Evolutionary conservation across 2,888 invertebrate species (phyloP).

Genomic region (Micoletzkya japonica): DNA sequence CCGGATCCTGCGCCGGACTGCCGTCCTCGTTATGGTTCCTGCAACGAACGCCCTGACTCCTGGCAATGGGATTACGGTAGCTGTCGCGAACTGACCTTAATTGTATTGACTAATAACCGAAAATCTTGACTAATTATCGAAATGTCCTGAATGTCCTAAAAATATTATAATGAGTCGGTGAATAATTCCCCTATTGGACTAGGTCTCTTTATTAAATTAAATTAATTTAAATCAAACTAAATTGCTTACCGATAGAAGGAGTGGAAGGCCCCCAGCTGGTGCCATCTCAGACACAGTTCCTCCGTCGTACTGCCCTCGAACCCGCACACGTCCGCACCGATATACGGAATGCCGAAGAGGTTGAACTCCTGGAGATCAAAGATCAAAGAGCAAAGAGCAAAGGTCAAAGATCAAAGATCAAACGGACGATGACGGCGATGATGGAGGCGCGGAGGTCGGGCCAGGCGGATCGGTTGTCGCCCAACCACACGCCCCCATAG

Average conservation of each 20-base stretch:
- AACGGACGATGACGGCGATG: too few relatives aligned
- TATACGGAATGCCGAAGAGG: conserved; percentile 63
- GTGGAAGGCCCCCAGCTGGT: conserved; percentile 59
- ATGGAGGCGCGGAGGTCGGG: conserved; percentile 71
- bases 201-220: not conserved
- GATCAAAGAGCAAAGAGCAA: too few relatives aligned
- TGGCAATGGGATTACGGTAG: too few relatives aligned
- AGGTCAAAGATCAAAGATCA: too few relatives aligned
- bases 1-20: conserved; percentile 43
- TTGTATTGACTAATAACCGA: too few relatives aligned
- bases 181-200: not conserved
- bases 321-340: conserved; percentile 67
- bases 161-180: not conserved
- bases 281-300: conserved; percentile 74
- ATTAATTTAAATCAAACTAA: not conserved
- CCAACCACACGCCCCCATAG: conserved; percentile 77
- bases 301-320: conserved; percentile 65
- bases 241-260: conserved; percentile 44
- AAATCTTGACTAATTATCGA: too few relatives aligned
- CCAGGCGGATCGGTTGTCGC: conserved; percentile 80
- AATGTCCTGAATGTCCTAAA: not conserved
- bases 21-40: conserved; percentile 45
- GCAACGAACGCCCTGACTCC: not conserved
- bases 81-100: too few relatives aligned
- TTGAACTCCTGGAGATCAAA: conserved; percentile 63